phyloP scores from a whole-genome alignment of 2,113 vertebrate species.

The Podiceps cristatus region DNA sequence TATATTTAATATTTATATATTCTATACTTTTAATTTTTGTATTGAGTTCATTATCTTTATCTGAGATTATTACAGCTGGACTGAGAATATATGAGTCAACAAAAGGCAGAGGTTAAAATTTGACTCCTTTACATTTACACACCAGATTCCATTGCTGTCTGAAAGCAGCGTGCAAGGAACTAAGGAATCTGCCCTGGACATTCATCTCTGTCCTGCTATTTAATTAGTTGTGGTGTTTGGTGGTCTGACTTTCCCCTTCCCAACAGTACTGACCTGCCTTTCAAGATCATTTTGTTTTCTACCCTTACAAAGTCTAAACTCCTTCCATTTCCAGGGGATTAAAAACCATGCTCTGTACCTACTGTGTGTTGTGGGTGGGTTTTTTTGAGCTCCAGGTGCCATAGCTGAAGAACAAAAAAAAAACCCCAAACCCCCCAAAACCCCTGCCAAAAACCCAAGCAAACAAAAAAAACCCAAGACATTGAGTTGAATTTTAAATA shows the following conservation, averaged over 20 bases:
- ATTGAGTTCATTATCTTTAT: background rate
- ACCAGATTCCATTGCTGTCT: background rate
- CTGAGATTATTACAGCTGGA: background rate
- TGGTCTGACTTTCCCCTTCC: background rate
- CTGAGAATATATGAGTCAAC: background rate
- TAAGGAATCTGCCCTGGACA: fast-evolving
- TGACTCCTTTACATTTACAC: background rate
- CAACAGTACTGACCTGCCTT: background rate
- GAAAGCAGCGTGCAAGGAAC: background rate
- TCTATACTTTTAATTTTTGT: background rate
- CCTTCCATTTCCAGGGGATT: background rate
- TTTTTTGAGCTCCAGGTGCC: background rate
- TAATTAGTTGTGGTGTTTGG: background rate
- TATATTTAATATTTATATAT: background rate
- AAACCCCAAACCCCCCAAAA: too few species aligned
- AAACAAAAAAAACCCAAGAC: background rate
- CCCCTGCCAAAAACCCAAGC: background rate
- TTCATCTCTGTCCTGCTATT: fast-evolving
- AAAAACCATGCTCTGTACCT: background rate
- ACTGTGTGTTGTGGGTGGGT: too few species aligned
- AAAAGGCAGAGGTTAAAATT: background rate
- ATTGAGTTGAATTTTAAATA: background rate
- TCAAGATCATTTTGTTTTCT: background rate
- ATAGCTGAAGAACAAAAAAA: background rate
- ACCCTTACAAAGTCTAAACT: background rate